Conservation (phyloP, 2,888 invertebrate species). For the Axea sp. region DNA sequence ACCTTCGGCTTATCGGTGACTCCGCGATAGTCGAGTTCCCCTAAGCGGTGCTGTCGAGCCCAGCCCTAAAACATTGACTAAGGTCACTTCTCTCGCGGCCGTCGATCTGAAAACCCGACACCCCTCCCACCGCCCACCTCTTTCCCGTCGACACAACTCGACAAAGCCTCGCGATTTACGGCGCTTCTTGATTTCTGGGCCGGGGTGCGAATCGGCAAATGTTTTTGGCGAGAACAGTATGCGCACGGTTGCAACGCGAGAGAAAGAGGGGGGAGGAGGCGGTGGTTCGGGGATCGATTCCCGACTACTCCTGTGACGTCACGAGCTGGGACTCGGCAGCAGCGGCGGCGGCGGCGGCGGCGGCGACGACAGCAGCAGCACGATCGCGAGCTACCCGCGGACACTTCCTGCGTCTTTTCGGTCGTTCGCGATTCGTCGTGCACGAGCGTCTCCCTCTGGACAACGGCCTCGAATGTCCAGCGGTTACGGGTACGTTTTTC, state of each 20-base stretch:
- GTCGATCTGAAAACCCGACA: conserved; percentile 42
- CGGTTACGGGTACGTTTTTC: conserved; percentile 22
- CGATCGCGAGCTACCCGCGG: conserved; percentile 59
- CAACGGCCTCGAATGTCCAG: conserved; percentile 35
- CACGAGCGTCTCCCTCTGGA: conserved; percentile 25
- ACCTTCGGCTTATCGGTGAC: background rate
- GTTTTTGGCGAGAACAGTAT: conserved; percentile 74
- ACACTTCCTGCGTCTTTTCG: conserved; percentile 43
- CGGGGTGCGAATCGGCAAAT: conserved; percentile 67
- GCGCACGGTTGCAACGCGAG: conserved; percentile 60
- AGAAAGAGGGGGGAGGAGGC: conserved; percentile 51
- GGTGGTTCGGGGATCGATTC: conserved; percentile 76
- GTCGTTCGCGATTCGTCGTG: conserved; percentile 34
- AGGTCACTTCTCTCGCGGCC: conserved; percentile 45
- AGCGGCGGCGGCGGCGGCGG: conserved; percentile 67
- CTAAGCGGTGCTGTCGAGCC: background rate
- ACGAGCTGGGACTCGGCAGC: conserved; percentile 71
- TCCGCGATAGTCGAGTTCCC: background rate
- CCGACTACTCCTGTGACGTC: conserved; percentile 78
- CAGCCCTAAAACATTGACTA: conserved; percentile 39
- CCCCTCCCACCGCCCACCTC: background rate
- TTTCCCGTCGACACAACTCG: conserved; percentile 11
- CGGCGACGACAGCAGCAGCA: conserved; percentile 63
- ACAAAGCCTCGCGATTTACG: conserved; percentile 50
- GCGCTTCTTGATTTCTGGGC: conserved; percentile 56